Evolutionary conservation across 2,888 invertebrate species (phyloP).

Genomic region (Calameuta pallipes): DNA sequence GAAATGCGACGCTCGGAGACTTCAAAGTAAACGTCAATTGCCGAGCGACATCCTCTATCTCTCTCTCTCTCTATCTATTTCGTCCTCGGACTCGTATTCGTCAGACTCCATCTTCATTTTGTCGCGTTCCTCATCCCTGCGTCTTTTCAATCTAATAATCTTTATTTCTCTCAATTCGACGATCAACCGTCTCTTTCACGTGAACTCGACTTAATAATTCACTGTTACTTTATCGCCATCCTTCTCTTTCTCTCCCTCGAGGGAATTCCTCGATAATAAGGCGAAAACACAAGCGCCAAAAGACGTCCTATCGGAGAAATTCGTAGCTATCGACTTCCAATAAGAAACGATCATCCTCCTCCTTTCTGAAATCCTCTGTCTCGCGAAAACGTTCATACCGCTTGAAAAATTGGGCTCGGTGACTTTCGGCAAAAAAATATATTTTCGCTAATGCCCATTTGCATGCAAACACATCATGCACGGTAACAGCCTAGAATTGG

Average conservation of each 20-base stretch:
- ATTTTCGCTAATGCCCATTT: neutral
- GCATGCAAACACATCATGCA: neutral
- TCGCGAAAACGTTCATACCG: neutral
- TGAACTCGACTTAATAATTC: constrained; percentile 52
- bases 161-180: constrained; percentile 6
- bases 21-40: constrained; percentile 41
- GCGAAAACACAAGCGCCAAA: neutral
- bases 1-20: constrained; percentile 27
- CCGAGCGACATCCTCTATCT: constrained; percentile 35
- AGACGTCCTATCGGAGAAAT: neutral
- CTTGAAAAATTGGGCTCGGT: neutral
- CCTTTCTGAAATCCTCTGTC: neutral
- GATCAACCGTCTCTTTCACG: constrained; percentile 1
- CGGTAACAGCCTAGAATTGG: neutral
- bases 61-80: constrained; percentile 17
- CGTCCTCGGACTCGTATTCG: constrained; percentile 24
- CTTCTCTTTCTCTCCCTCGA: neutral
- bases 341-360: neutral
- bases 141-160: constrained; percentile 16
- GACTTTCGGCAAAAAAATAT: neutral
- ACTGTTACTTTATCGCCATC: constrained; percentile 16
- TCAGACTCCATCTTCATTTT: constrained; percentile 22
- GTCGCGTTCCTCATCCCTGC: constrained; percentile 14
- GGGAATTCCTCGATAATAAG: neutral
- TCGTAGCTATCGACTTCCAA: neutral